A percentile compares a stretch with the other conserved stretches of the same genome.
These are phyloP conservation scores for Phodopus roborovskii DNA, from an alignment of 2,113 vertebrate genomes.

Conservation along the genomic window DNA sequence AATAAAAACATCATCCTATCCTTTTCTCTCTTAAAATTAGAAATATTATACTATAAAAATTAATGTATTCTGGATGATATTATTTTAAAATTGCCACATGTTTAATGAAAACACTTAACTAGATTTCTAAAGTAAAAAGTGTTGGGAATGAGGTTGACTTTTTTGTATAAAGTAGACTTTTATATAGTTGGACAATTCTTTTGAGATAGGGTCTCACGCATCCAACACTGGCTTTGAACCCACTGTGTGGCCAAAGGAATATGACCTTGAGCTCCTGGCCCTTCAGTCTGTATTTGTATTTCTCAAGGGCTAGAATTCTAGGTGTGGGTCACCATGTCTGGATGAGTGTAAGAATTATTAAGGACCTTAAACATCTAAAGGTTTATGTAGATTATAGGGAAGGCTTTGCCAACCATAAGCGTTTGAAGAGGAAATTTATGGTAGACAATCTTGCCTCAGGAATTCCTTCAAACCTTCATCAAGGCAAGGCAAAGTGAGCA, in stretches of 20 bases:
- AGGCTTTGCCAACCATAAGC: not conserved
- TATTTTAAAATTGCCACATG: not conserved
- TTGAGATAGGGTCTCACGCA: not conserved
- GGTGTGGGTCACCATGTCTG: not conserved
- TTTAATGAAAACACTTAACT: not conserved
- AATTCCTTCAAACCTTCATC: not conserved
- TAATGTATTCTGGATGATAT: slow-evolving; percentile 11
- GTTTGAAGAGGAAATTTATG: not conserved
- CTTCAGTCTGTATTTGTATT: not conserved
- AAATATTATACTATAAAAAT: not conserved
- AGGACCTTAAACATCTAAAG: not conserved
- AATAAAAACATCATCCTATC: not conserved
- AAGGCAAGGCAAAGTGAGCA: not conserved
- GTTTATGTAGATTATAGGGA: not conserved
- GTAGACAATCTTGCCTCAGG: not conserved
- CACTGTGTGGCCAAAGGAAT: not conserved
- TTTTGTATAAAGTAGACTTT: not conserved
- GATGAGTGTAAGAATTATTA: not conserved
- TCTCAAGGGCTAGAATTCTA: not conserved
- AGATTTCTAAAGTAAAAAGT: not conserved
- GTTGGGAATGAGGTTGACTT: not conserved
- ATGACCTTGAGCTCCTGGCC: not conserved
- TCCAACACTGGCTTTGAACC: not conserved
- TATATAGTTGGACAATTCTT: not conserved
- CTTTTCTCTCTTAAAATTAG: not conserved